Percentiles rank a stretch among this genome's conserved stretches.
Evolutionary conservation across 1,140 invertebrate genomes (phyloP).

Genomic region (silkworm (Bombyx mori)): DNA sequence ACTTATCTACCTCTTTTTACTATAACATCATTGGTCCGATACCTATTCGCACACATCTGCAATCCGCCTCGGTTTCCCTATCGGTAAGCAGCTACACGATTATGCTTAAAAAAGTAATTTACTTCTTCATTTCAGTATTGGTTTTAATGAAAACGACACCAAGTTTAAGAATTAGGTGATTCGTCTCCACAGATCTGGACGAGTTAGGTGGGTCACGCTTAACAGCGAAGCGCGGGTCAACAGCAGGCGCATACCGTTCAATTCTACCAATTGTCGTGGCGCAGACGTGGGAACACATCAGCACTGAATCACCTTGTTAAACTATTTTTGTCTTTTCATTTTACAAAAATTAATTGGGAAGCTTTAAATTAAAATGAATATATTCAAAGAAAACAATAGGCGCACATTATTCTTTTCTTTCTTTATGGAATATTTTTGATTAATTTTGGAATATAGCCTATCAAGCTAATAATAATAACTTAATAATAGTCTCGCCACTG

Average conservation of each 20-base stretch:
- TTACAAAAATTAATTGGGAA: too few species aligned
- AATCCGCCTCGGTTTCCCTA: too few species aligned
- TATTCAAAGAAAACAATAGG: neutral
- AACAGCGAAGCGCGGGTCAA: constrained; percentile 41
- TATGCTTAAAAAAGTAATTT: too few species aligned
- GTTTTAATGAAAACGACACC: too few species aligned
- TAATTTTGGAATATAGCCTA: neutral
- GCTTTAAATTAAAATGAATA: neutral
- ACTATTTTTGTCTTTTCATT: neutral
- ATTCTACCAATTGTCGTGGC: constrained; percentile 42
- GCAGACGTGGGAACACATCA: constrained; percentile 44
- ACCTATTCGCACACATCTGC: too few species aligned
- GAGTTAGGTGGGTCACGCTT: constrained; percentile 44
- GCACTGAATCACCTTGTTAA: constrained; percentile 29
- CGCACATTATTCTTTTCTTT: neutral
- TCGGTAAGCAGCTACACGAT: too few species aligned
- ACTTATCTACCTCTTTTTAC: too few species aligned
- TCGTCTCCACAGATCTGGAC: constrained; percentile 13
- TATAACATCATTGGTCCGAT: too few species aligned
- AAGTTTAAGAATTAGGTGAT: too few species aligned
- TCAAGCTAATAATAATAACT: neutral
- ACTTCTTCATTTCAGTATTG: too few species aligned
- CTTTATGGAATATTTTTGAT: neutral
- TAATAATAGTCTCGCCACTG: neutral
- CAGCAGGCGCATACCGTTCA: constrained; percentile 42